A percentile compares a stretch with the other conserved stretches of the same genome.
Conservation (phyloP, 2,888 invertebrate genomes). For the Troides oblongomaculatus region DNA sequence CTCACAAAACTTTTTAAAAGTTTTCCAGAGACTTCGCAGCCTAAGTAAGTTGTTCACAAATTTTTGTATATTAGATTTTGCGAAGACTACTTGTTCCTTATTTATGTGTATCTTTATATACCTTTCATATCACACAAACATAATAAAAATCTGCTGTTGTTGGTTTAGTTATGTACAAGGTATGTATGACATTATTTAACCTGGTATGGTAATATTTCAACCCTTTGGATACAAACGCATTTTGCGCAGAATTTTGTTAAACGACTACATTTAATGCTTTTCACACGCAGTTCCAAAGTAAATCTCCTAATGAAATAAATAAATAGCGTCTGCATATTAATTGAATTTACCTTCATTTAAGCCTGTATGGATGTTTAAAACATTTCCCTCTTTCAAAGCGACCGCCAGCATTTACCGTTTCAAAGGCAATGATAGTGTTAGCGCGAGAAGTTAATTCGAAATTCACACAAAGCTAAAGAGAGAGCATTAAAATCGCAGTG, state of each 20-base stretch:
- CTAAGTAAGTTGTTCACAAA: background rate
- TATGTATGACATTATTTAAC: no score
- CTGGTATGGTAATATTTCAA: no score
- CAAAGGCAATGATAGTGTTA: background rate
- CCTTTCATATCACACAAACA: no score
- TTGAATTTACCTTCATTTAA: conserved; percentile 1
- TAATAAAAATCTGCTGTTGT: no score
- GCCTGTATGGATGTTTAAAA: background rate
- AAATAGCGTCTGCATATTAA: background rate
- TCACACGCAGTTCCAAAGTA: no score
- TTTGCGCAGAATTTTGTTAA: no score
- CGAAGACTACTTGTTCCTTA: background rate
- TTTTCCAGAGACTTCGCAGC: background rate
- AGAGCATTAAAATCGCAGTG: background rate
- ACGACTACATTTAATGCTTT: no score
- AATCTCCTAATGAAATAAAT: background rate
- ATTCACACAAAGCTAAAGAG: background rate
- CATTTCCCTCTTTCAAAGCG: background rate
- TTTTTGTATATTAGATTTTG: conserved; percentile 1
- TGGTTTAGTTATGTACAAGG: no score
- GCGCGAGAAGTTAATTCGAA: background rate
- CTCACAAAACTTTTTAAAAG: background rate
- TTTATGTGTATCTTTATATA: background rate
- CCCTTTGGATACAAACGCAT: no score
- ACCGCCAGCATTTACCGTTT: background rate